Conservation (phyloP, 2,113 vertebrate genomes). For the Neodon shergylaensis region DNA sequence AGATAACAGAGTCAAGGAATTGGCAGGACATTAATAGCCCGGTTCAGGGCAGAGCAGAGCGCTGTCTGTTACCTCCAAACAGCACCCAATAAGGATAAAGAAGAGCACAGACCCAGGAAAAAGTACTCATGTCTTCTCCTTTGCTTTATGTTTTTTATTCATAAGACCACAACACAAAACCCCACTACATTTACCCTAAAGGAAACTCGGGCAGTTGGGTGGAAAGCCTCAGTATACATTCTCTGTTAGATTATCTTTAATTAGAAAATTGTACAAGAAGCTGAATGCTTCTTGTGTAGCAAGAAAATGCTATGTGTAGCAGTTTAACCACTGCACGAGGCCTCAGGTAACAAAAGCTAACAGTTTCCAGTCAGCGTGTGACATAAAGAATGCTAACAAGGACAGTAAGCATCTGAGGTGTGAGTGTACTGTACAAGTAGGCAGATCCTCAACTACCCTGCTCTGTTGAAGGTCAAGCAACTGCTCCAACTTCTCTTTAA, state of each 20-base stretch:
- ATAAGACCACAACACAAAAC: not conserved
- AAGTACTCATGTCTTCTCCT: not conserved
- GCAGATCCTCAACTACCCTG: constrained; percentile 43
- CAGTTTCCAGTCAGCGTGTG: constrained; percentile 47
- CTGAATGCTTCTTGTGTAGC: constrained; percentile 39
- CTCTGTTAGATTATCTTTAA: constrained; percentile 39
- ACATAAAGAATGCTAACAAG: constrained; percentile 58
- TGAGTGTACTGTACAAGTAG: constrained; percentile 53
- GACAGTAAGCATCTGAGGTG: constrained; percentile 37
- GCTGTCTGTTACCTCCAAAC: not conserved
- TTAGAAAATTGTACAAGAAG: constrained; percentile 46
- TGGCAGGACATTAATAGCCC: not conserved
- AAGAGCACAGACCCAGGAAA: constrained; percentile 30
- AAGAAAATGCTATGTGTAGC: constrained; percentile 55
- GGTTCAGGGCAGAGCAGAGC: not conserved
- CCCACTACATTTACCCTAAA: not conserved
- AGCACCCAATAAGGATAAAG: not conserved
- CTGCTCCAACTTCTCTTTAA: constrained; percentile 60
- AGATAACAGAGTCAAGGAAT: not conserved
- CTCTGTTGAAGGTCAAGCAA: not conserved
- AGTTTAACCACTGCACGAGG: constrained; percentile 51
- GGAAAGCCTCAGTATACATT: constrained; percentile 23
- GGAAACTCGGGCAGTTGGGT: not conserved
- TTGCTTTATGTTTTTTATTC: not conserved
- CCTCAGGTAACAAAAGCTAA: constrained; percentile 63